phyloP scores from a whole-genome alignment of 2,888 invertebrate species.

The Creontiades dilutus region DNA sequence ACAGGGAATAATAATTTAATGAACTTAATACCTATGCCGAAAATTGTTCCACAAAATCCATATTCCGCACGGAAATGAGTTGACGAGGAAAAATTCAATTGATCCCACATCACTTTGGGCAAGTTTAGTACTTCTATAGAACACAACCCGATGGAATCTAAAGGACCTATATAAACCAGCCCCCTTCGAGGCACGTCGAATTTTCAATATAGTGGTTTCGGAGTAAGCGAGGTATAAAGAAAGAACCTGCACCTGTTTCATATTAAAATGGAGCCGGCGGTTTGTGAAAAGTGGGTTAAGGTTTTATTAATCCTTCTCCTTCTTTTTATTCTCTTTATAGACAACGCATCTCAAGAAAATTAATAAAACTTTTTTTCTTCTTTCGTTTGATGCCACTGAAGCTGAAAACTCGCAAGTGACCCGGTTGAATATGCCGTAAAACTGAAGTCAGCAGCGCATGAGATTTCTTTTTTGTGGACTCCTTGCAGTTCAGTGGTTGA shows the following conservation, averaged over 20 bases:
- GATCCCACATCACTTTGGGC: no score
- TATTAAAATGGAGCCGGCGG: constrained; percentile 43
- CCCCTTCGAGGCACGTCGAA: background rate
- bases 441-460: background rate
- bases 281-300: constrained; percentile 44
- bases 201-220: constrained; percentile 44
- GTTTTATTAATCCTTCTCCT: constrained; percentile 46
- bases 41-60: no score
- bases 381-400: constrained; percentile 40
- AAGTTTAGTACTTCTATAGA: no score
- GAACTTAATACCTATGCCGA: no score
- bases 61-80: no score
- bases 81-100: no score
- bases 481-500: constrained; percentile 8
- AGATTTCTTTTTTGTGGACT: background rate
- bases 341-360: constrained; percentile 16
- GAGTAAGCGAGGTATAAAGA: constrained; percentile 25
- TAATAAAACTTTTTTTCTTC: constrained; percentile 18
- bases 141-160: background rate
- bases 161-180: background rate
- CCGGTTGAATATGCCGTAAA: constrained; percentile 30
- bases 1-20: no score
- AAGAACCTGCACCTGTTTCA: constrained; percentile 43
- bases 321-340: background rate
- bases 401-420: background rate